A percentile compares a stretch with the other conserved stretches of the same genome.
These are phyloP conservation scores for Drepana arcuata DNA, from an alignment of 1,140 invertebrate species.

Conservation along the genomic window DNA sequence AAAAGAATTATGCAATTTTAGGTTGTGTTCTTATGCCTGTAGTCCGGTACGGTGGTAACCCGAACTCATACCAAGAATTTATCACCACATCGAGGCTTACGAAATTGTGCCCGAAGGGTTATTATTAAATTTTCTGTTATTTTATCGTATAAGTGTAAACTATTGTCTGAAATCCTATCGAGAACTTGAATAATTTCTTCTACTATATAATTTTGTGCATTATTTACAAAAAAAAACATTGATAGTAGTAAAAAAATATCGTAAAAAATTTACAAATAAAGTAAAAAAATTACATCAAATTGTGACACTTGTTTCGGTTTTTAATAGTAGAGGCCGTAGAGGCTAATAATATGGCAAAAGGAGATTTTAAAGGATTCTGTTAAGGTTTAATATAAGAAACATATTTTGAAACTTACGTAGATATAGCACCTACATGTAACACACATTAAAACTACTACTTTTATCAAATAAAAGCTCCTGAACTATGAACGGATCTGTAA, in stretches of 20 bases:
- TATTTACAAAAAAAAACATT: constrained; percentile 50
- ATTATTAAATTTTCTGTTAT: constrained; percentile 45
- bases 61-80: constrained; percentile 51
- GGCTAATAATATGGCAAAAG: background rate
- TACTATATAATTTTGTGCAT: constrained; percentile 37
- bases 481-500: too few species aligned
- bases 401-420: too few species aligned
- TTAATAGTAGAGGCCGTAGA: background rate
- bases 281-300: constrained; percentile 12
- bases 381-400: too few species aligned
- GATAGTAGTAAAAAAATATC: too few species aligned
- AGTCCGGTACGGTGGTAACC: constrained; percentile 4
- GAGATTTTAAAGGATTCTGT: background rate
- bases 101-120: constrained; percentile 34
- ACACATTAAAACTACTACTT: too few species aligned
- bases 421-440: too few species aligned
- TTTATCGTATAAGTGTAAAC: constrained; percentile 43
- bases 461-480: too few species aligned
- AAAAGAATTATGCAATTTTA: background rate
- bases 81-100: constrained; percentile 36
- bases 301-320: constrained; percentile 1
- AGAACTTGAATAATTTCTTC: constrained; percentile 46
- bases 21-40: background rate
- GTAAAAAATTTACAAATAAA: too few species aligned
- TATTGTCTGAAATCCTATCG: constrained; percentile 37